A percentile compares a stretch with the other conserved stretches of the same genome.
These are phyloP conservation scores for Venturia canescens DNA, from an alignment of 1,140 invertebrate species.

Conservation along the genomic window DNA sequence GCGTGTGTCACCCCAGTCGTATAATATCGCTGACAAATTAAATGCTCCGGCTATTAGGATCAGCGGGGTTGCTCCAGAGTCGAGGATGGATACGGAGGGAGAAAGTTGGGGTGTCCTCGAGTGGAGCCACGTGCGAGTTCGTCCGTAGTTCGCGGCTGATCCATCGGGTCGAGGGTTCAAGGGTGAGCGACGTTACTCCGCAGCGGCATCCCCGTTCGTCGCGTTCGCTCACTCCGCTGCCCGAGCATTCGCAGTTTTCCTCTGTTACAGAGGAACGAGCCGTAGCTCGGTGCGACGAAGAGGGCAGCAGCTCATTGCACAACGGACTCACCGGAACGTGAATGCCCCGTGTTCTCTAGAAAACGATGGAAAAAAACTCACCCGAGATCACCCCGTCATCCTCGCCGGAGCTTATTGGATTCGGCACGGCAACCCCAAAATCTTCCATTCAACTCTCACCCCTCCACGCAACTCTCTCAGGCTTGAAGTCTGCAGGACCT, in stretches of 20 bases:
- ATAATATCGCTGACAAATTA: constrained; percentile 76
- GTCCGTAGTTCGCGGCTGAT: neutral
- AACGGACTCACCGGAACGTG: neutral
- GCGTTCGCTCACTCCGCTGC: constrained; percentile 22
- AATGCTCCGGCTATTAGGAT: constrained; percentile 73
- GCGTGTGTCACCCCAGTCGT: constrained; percentile 35
- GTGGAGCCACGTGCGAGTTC: constrained; percentile 71
- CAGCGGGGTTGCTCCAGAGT: constrained; percentile 60
- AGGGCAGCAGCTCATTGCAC: neutral
- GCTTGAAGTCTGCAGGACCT: constrained; percentile 64
- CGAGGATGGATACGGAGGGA: constrained; percentile 25
- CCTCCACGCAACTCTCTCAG: constrained; percentile 46
- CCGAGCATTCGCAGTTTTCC: neutral
- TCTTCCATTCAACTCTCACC: constrained; percentile 40
- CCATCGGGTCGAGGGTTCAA: neutral
- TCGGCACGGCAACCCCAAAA: constrained; percentile 53
- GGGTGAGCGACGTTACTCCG: neutral
- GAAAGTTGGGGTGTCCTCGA: constrained; percentile 62
- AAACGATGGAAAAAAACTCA: constrained; percentile 49
- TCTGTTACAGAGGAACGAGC: neutral
- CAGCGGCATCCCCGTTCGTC: neutral
- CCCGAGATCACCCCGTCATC: constrained; percentile 65
- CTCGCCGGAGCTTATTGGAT: constrained; percentile 73
- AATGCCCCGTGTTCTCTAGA: neutral
- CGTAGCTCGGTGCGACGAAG: neutral